Percentiles rank a stretch among this genome's conserved stretches.
Conservation (phyloP, 2,113 vertebrate species). For the Cepphus grylle region DNA sequence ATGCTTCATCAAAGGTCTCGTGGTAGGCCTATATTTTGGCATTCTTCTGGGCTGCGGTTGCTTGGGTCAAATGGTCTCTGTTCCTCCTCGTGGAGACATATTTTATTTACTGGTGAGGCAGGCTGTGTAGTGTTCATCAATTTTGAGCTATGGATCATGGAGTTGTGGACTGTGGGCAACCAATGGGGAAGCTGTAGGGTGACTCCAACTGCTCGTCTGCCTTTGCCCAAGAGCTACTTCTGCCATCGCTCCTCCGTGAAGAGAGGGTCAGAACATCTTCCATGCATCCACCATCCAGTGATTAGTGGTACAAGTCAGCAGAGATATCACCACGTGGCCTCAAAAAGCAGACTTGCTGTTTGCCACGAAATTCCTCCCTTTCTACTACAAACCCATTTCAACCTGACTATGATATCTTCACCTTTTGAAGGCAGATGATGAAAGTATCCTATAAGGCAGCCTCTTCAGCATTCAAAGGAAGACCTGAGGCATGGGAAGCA, state of each 20-base stretch:
- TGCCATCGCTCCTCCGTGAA: neutral
- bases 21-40: neutral
- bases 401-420: neutral
- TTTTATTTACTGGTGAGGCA: neutral
- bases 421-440: neutral
- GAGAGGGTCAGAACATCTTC: neutral
- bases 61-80: neutral
- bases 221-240: neutral
- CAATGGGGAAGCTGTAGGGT: neutral
- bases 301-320: neutral
- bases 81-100: neutral
- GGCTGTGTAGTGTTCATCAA: neutral
- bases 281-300: neutral
- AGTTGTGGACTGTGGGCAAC: neutral
- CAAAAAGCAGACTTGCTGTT: neutral
- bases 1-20: neutral
- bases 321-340: neutral
- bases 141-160: neutral
- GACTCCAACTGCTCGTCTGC: neutral
- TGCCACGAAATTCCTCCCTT: neutral
- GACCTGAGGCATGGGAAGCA: neutral
- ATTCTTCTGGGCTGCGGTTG: neutral
- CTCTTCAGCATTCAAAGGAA: neutral
- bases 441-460: neutral
- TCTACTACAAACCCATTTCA: neutral